Evolutionary conservation across 2,797 vertebrate species (phyloP).

Genomic region (Lithobates pipiens): DNA sequence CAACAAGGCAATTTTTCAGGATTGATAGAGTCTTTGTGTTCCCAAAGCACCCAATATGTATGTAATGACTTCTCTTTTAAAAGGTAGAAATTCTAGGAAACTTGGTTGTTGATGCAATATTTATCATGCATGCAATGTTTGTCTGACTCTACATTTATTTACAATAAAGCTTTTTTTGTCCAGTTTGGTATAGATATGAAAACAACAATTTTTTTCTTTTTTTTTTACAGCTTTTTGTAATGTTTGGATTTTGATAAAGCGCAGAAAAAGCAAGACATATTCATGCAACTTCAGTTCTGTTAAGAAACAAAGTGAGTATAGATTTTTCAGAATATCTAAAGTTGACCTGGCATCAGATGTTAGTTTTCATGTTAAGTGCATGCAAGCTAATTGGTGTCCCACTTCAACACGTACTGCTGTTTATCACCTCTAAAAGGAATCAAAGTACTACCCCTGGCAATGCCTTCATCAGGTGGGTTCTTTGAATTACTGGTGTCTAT

Average conservation of each 20-base stretch:
- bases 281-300: neutral
- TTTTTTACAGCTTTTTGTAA: conserved; percentile 26
- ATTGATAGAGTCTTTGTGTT: neutral
- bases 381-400: neutral
- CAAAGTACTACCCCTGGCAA: too few species aligned
- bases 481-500: too few species aligned
- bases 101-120: neutral
- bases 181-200: neutral
- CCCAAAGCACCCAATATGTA: neutral
- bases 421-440: too few species aligned
- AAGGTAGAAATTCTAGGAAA: neutral
- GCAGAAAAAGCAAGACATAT: conserved; percentile 1
- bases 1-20: neutral
- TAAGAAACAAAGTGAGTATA: conserved; percentile 41
- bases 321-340: neutral
- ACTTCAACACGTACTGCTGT: too few species aligned
- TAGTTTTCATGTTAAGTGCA: neutral
- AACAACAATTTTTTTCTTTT: neutral
- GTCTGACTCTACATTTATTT: neutral
- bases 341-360: neutral
- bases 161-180: neutral
- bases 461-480: too few species aligned
- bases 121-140: neutral
- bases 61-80: neutral
- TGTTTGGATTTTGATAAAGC: conserved; percentile 8